Evolutionary conservation across 2,113 vertebrate genomes (phyloP).

Genomic region (Tonatia bakeri): DNA sequence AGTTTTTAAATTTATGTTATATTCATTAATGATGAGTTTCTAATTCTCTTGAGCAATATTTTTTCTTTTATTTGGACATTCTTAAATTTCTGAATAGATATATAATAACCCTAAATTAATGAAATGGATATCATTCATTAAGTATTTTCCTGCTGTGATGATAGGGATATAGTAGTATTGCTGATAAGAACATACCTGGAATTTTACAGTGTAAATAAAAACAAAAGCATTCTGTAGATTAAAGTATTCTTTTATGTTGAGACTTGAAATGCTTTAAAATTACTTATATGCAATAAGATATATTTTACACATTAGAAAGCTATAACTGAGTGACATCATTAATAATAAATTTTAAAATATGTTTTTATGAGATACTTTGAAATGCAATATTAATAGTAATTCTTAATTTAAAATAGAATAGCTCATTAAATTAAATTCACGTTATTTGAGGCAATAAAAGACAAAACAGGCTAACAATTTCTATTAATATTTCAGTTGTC

Average conservation of each 20-base stretch:
- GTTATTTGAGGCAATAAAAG: neutral
- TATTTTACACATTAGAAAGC: neutral
- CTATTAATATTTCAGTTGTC: neutral
- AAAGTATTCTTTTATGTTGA: neutral
- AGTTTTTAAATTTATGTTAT: slow-evolving; percentile 10
- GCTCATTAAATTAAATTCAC: neutral
- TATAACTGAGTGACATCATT: neutral
- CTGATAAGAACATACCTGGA: neutral
- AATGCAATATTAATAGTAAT: neutral
- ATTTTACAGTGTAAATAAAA: slow-evolving; percentile 25
- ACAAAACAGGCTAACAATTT: neutral
- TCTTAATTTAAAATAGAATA: slow-evolving; percentile 40
- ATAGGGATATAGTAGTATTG: neutral
- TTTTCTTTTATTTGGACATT: slow-evolving; percentile 29
- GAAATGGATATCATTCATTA: neutral
- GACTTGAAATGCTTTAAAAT: neutral
- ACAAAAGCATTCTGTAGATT: neutral
- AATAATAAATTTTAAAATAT: neutral
- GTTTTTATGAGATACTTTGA: neutral
- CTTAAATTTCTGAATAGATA: slow-evolving; percentile 1
- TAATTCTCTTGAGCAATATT: neutral
- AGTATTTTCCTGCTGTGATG: neutral
- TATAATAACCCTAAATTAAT: neutral
- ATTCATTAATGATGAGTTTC: slow-evolving; percentile 27
- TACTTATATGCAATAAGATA: neutral